A percentile compares a stretch with the other conserved stretches of the same genome.
These are phyloP conservation scores for Drosophila jambulina DNA, from an alignment of 1,140 invertebrate species.

Conservation along the genomic window DNA sequence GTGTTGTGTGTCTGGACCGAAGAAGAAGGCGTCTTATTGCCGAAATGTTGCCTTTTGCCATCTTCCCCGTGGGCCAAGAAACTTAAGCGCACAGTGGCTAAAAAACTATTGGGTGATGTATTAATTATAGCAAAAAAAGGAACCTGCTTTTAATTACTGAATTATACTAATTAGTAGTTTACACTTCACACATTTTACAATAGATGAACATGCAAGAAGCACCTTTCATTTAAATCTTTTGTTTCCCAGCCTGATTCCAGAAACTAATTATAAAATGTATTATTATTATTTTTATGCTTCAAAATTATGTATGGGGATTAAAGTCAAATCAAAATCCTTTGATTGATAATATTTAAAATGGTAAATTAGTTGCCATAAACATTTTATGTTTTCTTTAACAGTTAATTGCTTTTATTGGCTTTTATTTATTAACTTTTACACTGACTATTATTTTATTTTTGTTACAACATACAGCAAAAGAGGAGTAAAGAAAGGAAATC, in stretches of 20 bases:
- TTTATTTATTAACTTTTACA: background rate
- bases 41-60: constrained; percentile 76
- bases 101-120: background rate
- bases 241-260: background rate
- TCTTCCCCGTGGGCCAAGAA: constrained; percentile 28
- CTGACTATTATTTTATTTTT: background rate
- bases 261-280: constrained; percentile 4
- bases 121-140: background rate
- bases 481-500: background rate
- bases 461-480: no score
- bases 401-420: background rate
- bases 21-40: constrained; percentile 75
- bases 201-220: background rate
- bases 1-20: constrained; percentile 59
- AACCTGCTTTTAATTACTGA: background rate
- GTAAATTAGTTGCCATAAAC: background rate
- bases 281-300: background rate
- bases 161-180: background rate
- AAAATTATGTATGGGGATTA: background rate
- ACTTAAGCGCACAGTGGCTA: constrained; percentile 55
- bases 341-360: background rate
- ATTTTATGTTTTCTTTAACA: background rate
- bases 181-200: background rate
- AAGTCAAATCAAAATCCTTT: background rate
- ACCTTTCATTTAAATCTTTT: background rate